Percentiles rank a stretch among this genome's conserved stretches.
These are phyloP conservation scores for Caerostris darwini DNA, from an alignment of 1,140 invertebrate species.

Conservation along the genomic window DNA sequence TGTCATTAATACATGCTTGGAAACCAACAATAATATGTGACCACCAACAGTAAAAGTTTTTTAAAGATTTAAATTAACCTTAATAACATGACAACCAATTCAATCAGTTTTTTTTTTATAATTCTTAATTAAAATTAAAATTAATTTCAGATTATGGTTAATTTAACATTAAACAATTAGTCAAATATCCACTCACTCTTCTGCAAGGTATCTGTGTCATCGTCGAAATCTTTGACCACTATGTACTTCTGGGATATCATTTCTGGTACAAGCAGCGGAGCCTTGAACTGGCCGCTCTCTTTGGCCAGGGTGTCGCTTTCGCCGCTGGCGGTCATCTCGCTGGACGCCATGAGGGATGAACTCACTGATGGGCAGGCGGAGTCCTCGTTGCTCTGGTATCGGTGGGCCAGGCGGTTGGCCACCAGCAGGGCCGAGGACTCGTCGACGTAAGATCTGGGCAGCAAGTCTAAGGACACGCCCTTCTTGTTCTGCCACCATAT, in stretches of 20 bases:
- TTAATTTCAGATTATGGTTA: neutral
- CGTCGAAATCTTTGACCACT: constrained; percentile 52
- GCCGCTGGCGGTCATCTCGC: constrained; percentile 53
- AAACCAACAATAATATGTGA: no score
- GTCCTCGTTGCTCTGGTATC: constrained; percentile 63
- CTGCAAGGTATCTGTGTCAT: constrained; percentile 10
- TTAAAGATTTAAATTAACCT: no score
- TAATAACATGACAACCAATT: no score
- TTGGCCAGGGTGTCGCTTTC: constrained; percentile 65
- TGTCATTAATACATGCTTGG: no score
- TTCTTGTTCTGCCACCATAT: constrained; percentile 60
- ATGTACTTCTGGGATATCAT: constrained; percentile 62
- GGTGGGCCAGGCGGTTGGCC: constrained; percentile 30
- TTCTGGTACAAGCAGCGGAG: constrained; percentile 25
- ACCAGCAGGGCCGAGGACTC: constrained; percentile 42
- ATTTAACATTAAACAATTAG: neutral
- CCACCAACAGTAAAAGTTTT: no score
- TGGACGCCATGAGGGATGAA: constrained; percentile 42
- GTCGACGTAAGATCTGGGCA: neutral
- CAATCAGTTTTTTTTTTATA: no score
- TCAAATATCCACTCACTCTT: neutral
- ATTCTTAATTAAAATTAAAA: neutral
- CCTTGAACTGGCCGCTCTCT: constrained; percentile 63
- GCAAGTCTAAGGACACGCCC: neutral
- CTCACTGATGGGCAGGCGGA: constrained; percentile 32